phyloP scores from a whole-genome alignment of 1,140 invertebrate species.

The Drosophila subpulchrella region DNA sequence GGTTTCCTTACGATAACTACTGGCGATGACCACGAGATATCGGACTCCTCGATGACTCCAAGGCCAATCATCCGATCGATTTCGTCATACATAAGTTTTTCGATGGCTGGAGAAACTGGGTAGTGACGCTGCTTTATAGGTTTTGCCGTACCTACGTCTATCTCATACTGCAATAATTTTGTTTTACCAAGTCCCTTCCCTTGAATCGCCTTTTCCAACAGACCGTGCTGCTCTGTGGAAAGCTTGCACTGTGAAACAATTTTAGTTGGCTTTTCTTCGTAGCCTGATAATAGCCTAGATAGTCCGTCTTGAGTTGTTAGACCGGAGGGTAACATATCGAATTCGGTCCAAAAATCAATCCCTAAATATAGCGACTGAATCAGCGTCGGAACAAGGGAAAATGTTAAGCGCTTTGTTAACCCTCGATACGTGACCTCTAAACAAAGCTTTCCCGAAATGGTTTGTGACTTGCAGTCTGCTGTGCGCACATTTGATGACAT shows the following conservation, averaged over 20 bases:
- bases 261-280: background rate
- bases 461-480: background rate
- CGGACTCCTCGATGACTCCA: slow-evolving; percentile 21
- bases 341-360: slow-evolving; percentile 1
- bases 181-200: slow-evolving; percentile 8
- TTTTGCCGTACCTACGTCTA: slow-evolving; percentile 9
- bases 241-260: background rate
- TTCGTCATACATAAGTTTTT: slow-evolving; percentile 22
- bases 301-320: background rate
- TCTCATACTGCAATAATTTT: background rate
- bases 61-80: slow-evolving; percentile 9
- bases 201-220: background rate
- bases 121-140: slow-evolving; percentile 16
- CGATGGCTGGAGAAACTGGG: slow-evolving; percentile 12
- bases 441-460: background rate
- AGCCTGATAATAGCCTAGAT: background rate
- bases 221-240: background rate
- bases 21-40: slow-evolving; percentile 19
- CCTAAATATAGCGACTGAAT: background rate
- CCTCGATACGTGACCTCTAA: background rate
- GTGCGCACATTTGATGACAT: slow-evolving; percentile 5
- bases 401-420: background rate
- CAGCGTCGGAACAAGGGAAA: background rate
- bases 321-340: background rate
- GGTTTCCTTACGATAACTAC: slow-evolving; percentile 8